Conservation (phyloP, 2,797 vertebrate species). For the Limosa lapponica region DNA sequence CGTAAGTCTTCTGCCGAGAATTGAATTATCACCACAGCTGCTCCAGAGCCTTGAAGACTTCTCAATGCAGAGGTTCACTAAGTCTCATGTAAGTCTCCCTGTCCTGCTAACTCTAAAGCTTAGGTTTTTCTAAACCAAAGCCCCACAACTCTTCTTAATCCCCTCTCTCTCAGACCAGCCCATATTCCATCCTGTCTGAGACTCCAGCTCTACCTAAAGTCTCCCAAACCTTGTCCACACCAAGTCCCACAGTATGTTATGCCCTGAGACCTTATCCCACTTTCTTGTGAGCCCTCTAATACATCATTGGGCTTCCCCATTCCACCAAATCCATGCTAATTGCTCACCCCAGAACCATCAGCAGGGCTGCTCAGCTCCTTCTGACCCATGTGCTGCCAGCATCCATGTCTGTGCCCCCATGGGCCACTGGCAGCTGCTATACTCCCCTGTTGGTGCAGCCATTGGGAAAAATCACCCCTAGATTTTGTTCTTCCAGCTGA, state of each 20-base stretch:
- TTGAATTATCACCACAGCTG: not conserved
- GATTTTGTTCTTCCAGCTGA: not conserved
- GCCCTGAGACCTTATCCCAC: not conserved
- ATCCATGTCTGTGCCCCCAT: accelerated
- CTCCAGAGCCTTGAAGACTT: not conserved
- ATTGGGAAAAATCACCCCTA: not conserved
- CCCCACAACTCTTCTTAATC: not conserved
- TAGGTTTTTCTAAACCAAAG: not conserved
- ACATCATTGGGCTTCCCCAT: not conserved
- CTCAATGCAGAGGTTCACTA: not conserved
- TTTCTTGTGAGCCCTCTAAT: not conserved
- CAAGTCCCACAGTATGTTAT: not conserved
- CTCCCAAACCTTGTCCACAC: not conserved
- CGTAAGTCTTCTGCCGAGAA: not conserved
- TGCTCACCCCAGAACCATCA: not conserved
- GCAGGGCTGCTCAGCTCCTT: not conserved
- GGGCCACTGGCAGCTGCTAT: accelerated
- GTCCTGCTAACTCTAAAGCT: not conserved
- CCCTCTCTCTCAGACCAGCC: not conserved
- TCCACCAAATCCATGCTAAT: not conserved
- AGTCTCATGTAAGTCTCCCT: not conserved
- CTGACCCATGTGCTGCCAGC: not conserved
- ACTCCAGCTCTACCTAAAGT: not conserved
- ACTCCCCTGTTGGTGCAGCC: not conserved
- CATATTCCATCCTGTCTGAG: not conserved